phyloP scores from a whole-genome alignment of 2,113 vertebrate species.

The Glareola pratincola region DNA sequence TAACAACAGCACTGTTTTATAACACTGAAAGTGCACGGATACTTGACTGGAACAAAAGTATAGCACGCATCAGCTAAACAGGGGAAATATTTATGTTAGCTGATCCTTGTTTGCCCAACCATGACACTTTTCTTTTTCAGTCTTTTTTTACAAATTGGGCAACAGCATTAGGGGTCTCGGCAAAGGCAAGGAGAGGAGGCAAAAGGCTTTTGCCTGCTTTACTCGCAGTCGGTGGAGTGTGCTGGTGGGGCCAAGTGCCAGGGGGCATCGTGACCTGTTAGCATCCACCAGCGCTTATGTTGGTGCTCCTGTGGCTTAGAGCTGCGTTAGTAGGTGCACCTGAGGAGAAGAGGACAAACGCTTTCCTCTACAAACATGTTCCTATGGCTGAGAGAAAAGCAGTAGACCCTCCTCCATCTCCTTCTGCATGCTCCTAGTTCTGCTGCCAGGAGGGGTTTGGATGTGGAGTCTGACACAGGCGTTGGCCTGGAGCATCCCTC shows the following conservation, averaged over 20 bases:
- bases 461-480: neutral
- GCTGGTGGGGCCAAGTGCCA: neutral
- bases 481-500: neutral
- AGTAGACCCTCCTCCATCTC: neutral
- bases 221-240: fast-evolving
- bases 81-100: neutral
- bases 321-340: neutral
- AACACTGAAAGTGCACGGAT: neutral
- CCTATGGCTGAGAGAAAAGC: neutral
- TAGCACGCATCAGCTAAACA: neutral
- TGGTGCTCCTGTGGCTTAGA: neutral
- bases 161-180: neutral
- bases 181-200: neutral
- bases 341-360: neutral
- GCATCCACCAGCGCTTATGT: fast-evolving
- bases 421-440: neutral
- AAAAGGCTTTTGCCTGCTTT: neutral
- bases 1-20: neutral
- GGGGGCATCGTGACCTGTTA: neutral
- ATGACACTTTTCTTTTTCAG: fast-evolving
- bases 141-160: neutral
- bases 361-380: neutral
- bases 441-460: neutral
- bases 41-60: neutral
- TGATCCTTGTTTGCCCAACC: neutral